These are phyloP conservation scores for Tribolium castaneum DNA, from an alignment of 1,140 invertebrate genomes.

Conservation along the genomic window DNA sequence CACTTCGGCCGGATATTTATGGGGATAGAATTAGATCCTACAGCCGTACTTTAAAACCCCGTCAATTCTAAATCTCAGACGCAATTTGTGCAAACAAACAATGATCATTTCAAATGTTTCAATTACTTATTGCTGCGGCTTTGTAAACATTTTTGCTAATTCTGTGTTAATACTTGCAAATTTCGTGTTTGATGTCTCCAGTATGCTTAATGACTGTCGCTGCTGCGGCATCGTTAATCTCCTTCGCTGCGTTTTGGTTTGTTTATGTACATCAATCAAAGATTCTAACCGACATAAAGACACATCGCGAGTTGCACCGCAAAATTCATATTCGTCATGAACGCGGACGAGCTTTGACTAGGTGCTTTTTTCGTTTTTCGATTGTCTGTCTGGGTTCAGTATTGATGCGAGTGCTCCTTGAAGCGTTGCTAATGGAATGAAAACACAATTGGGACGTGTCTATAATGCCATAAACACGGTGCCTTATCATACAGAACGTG, in stretches of 20 bases:
- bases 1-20: conserved; percentile 39
- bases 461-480: conserved; percentile 51
- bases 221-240: not conserved
- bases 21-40: conserved; percentile 38
- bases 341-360: not conserved
- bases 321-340: not conserved
- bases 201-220: not conserved
- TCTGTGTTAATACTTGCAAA: not conserved
- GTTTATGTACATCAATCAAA: not conserved
- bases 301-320: not conserved
- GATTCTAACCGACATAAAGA: not conserved
- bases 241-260: not conserved
- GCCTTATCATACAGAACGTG: conserved; percentile 46
- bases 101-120: not conserved
- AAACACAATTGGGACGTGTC: conserved; percentile 53
- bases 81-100: not conserved
- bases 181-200: not conserved
- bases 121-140: not conserved
- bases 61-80: conserved; percentile 17
- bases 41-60: conserved; percentile 26
- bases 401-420: conserved; percentile 31
- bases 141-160: not conserved
- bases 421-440: conserved; percentile 51
- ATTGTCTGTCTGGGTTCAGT: conserved; percentile 29
- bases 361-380: conserved; percentile 25